Percentiles rank a stretch among this genome's conserved stretches.
Conservation (phyloP, 1,140 invertebrate species). For the Agrilus planipennis region DNA sequence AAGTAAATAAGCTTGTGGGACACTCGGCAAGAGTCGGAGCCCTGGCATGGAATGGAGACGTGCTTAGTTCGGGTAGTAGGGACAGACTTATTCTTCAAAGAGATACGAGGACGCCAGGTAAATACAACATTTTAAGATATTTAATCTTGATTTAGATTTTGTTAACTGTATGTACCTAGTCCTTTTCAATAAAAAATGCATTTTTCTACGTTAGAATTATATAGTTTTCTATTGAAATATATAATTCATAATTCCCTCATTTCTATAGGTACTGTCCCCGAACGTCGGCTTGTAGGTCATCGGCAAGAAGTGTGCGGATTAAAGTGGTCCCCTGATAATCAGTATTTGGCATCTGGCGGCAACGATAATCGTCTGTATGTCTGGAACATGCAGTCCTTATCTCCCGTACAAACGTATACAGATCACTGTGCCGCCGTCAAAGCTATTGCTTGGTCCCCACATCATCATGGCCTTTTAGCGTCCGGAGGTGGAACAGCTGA, state of each 20-base stretch:
- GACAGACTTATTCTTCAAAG: slow-evolving; percentile 90
- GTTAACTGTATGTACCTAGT: too few relatives aligned
- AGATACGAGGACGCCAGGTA: slow-evolving; percentile 81
- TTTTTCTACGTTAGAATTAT: too few relatives aligned
- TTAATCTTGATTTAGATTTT: too few relatives aligned
- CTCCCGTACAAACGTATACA: slow-evolving; percentile 91
- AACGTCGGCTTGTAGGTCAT: slow-evolving; percentile 78
- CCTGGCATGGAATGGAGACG: slow-evolving; percentile 96
- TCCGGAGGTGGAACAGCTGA: slow-evolving; percentile 98
- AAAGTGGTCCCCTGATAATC: slow-evolving; percentile 99
- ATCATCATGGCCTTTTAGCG: slow-evolving; percentile 95
- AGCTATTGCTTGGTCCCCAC: slow-evolving; percentile 99
- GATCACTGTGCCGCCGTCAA: slow-evolving; percentile 98
- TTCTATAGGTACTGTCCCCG: slow-evolving; percentile 47
- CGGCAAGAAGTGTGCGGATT: slow-evolving; percentile 97
- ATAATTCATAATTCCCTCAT: slow-evolving; percentile 2
- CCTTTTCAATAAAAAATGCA: too few relatives aligned
- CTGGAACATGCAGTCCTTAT: slow-evolving; percentile 86
- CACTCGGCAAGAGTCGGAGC: slow-evolving; percentile 90
- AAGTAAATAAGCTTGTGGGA: slow-evolving; percentile 82
- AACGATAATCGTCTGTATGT: slow-evolving; percentile 98
- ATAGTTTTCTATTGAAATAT: slow-evolving; percentile 1
- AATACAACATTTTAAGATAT: too few relatives aligned
- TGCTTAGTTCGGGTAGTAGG: slow-evolving; percentile 90
- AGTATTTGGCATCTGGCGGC: slow-evolving; percentile 94